phyloP scores from a whole-genome alignment of 2,113 vertebrate genomes.

The Cyanistes caeruleus region DNA sequence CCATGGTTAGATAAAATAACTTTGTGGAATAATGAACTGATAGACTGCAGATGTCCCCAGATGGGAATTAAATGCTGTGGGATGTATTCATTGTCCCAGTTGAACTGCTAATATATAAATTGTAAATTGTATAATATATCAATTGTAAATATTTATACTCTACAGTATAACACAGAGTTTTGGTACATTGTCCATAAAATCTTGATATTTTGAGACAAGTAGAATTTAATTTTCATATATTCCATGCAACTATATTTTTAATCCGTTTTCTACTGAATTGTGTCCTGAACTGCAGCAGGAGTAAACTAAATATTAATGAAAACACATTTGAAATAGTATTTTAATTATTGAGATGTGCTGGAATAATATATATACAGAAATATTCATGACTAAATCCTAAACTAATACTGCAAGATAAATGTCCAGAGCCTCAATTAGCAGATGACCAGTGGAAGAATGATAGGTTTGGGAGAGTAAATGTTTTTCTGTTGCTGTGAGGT shows the following conservation, averaged over 20 bases:
- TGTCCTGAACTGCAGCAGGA: not conserved
- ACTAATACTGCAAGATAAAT: not conserved
- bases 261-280: not conserved
- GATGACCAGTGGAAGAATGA: not conserved
- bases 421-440: not conserved
- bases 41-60: not conserved
- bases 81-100: too few relatives aligned
- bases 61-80: not conserved
- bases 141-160: not conserved
- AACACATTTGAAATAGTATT: not conserved
- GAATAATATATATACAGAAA: not conserved
- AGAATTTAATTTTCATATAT: slow-evolving; percentile 8
- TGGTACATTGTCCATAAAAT: not conserved
- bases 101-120: not conserved
- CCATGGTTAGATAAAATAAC: not conserved
- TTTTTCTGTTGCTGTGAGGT: not conserved
- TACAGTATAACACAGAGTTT: not conserved
- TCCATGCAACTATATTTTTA: slow-evolving; percentile 1
- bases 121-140: too few relatives aligned
- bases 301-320: slow-evolving; percentile 10
- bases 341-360: not conserved
- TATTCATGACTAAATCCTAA: not conserved
- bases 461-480: not conserved
- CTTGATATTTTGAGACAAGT: not conserved
- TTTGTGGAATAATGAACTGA: not conserved